Conservation (phyloP, 2,797 vertebrate genomes). For the Synaphobranchus kaupii region DNA sequence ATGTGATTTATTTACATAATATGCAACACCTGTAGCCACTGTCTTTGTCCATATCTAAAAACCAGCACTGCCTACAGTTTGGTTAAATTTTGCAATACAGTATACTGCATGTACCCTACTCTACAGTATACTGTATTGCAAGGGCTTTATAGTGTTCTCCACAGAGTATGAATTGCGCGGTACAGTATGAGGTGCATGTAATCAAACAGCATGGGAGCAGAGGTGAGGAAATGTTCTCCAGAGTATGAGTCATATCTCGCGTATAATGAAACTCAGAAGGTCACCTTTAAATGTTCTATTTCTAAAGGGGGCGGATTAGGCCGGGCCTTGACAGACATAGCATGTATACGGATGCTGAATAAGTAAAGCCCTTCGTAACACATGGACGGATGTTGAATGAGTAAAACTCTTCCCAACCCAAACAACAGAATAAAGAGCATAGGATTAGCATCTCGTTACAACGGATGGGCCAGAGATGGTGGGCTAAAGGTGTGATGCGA, state of each 20-base stretch:
- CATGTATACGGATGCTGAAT: conserved; percentile 69
- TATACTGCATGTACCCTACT: not conserved
- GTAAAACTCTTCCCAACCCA: conserved; percentile 61
- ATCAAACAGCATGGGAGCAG: conserved; percentile 47
- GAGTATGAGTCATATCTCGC: conserved; percentile 53
- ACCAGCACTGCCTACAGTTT: too few relatives aligned
- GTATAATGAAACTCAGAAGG: conserved; percentile 59
- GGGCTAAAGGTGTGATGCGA: conserved; percentile 59
- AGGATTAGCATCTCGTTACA: conserved; percentile 75
- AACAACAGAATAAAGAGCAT: conserved; percentile 62
- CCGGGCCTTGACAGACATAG: conserved; percentile 64
- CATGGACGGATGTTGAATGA: conserved; percentile 71
- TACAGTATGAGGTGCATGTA: conserved; percentile 26
- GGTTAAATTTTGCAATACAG: not conserved
- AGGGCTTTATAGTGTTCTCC: not conserved
- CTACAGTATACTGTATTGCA: not conserved
- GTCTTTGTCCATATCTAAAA: too few relatives aligned
- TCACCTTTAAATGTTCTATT: conserved; percentile 66
- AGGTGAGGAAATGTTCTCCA: conserved; percentile 44
- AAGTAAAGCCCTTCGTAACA: conserved; percentile 64
- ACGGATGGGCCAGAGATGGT: conserved; percentile 33
- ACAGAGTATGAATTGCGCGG: not conserved
- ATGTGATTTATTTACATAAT: not conserved
- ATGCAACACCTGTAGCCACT: not conserved
- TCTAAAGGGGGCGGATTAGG: conserved; percentile 55